These are phyloP conservation scores for Temnothorax ravouxi DNA, from an alignment of 2,888 invertebrate species.

Conservation along the genomic window DNA sequence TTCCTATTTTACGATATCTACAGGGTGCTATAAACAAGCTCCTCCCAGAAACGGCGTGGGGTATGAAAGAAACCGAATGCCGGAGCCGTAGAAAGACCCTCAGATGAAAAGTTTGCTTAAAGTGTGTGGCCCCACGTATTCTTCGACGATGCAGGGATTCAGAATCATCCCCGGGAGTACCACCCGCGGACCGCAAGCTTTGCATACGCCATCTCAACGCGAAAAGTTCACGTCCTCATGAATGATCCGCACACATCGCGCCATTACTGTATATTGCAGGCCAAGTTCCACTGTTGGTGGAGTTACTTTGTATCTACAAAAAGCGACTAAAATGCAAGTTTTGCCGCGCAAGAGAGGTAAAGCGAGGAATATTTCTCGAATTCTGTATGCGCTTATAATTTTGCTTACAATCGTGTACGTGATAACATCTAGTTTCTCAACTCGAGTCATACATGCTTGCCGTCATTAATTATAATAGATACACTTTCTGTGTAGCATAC, in stretches of 20 bases:
- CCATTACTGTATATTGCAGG: conserved; percentile 12
- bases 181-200: conserved; percentile 45
- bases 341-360: neutral
- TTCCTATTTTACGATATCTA: conserved; percentile 75
- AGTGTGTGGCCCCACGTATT: conserved; percentile 62
- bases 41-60: conserved; percentile 55
- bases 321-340: conserved; percentile 14
- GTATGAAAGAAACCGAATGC: conserved; percentile 67
- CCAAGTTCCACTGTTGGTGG: conserved; percentile 13
- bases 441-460: neutral
- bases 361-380: neutral
- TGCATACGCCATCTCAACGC: conserved; percentile 40
- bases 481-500: neutral
- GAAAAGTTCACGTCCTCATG: conserved; percentile 51
- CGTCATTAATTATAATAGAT: neutral
- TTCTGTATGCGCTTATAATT: neutral
- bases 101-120: conserved; percentile 69
- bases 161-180: conserved; percentile 54
- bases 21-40: conserved; percentile 72
- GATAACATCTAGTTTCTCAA: neutral
- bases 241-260: conserved; percentile 55
- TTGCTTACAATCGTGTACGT: neutral
- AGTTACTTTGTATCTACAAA: conserved; percentile 15
- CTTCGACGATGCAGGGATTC: conserved; percentile 60
- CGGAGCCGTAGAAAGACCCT: conserved; percentile 54